phyloP scores from a whole-genome alignment of 2,113 vertebrate species.

The Lanius collurio region DNA sequence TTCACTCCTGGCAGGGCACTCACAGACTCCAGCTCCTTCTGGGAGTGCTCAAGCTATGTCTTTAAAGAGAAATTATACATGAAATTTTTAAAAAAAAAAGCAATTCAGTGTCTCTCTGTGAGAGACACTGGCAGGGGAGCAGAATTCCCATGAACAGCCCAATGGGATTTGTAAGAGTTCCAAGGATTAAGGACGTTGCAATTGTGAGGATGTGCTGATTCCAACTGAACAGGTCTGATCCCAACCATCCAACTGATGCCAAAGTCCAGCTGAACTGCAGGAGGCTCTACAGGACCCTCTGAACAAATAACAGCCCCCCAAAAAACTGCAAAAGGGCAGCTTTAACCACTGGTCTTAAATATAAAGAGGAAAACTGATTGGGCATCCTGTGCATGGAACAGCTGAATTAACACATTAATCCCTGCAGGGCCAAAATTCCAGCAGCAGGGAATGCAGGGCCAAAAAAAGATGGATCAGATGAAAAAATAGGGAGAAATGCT shows the following conservation, averaged over 20 bases:
- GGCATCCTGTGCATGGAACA: not conserved
- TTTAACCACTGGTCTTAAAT: not conserved
- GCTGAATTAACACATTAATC: not conserved
- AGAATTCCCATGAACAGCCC: not conserved
- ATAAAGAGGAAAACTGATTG: not conserved
- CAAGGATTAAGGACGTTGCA: not conserved
- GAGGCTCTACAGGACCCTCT: not conserved
- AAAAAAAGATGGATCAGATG: rapidly evolving
- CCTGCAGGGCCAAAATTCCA: not conserved
- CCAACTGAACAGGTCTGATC: not conserved
- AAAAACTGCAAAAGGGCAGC: not conserved
- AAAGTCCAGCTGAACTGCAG: not conserved
- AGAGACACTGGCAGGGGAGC: rapidly evolving
- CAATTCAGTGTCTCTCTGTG: not conserved
- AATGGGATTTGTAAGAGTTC: not conserved
- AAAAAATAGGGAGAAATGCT: not conserved
- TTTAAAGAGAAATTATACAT: not conserved
- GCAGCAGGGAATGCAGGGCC: not conserved
- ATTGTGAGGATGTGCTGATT: not conserved
- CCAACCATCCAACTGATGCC: not conserved
- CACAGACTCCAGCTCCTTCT: not conserved
- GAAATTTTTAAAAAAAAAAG: no score
- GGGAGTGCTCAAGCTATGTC: rapidly evolving
- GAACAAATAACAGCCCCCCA: rapidly evolving
- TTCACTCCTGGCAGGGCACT: not conserved